Evolutionary conservation across 2,797 vertebrate species (phyloP), one percentile per base, ranked within the genome.

Genomic region (Spizella passerina): DNA sequence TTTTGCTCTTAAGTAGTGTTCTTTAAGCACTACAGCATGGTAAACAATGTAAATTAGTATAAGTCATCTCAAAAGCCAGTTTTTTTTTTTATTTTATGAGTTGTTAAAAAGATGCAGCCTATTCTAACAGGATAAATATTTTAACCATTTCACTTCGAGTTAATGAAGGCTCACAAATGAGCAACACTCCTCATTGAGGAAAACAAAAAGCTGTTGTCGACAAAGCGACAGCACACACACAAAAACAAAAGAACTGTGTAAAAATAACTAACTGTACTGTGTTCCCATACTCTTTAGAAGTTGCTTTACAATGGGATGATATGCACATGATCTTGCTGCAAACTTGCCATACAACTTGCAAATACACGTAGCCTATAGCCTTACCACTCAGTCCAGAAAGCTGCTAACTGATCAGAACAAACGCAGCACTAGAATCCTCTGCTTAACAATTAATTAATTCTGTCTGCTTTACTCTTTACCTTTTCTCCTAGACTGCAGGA

Each of bases 111-210:
- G 99, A 99, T 99, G 99, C 98, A 99, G 99, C 98, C 98, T 99
- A 99, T 98, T 98, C 98, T 98, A 99, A 99, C 98, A 99, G 98
- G 99, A 99, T 99, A 99, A 99, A 99, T 99, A 99, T 99, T 98
- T 99, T 98, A 98, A 98, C 98, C 98, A 98, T 99, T 99, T 99
- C 98, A 99, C 98, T 99, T 99, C 98, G 98, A 98, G 98, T 99
- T 99, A 99, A 99, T 99, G 99, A 99, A 99, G 98, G 99, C 99
- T 99, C 99, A 98, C 98, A 99, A 99, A 98, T 99, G 99, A 99
- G 99, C 99, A 99, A 99, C 99, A 98, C 98, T 99, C 99, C 99
- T 99, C 99, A 99, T 98, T 99, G 99, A 99, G 99, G 98, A 99
- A 99, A 99, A 99, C 99, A 99, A 99, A 99, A 99, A 99, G 99